phyloP scores from a whole-genome alignment of 2,797 vertebrate species.

The Pangasius larnaudii region DNA sequence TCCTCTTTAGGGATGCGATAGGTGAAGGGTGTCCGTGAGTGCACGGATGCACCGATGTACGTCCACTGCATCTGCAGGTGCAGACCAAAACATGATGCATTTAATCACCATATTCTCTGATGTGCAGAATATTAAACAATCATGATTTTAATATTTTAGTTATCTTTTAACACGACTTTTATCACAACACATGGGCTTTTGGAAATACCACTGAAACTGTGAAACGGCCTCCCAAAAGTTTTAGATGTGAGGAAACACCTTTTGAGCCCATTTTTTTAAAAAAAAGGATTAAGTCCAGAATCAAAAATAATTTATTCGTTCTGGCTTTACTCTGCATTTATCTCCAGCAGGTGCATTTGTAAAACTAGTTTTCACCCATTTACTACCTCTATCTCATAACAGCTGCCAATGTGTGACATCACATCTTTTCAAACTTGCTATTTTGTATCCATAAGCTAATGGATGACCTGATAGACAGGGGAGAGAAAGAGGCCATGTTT shows the following conservation, averaged over 20 bases:
- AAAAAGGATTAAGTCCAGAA: not conserved
- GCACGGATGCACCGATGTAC: constrained; percentile 89
- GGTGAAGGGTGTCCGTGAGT: constrained; percentile 88
- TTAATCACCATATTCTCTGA: not conserved
- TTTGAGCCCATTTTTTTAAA: not conserved
- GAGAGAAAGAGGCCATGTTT: not conserved
- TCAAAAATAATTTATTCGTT: not conserved
- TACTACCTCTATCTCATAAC: not conserved
- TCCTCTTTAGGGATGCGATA: constrained; percentile 87
- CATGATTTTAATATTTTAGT: not conserved
- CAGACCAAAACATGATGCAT: not conserved
- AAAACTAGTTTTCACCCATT: not conserved
- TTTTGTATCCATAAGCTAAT: not conserved
- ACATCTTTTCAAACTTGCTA: not conserved
- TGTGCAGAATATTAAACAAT: not conserved
- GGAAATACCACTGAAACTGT: not conserved
- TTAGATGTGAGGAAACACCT: not conserved
- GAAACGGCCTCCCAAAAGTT: not conserved
- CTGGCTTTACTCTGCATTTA: not conserved
- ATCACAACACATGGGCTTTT: not conserved
- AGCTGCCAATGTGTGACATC: not conserved
- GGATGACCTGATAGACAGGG: not conserved
- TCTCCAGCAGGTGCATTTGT: not conserved
- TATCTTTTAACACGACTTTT: not conserved
- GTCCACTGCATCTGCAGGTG: constrained; percentile 86